phyloP scores from a whole-genome alignment of 2,888 invertebrate genomes.

The Antheraea assamensis region DNA sequence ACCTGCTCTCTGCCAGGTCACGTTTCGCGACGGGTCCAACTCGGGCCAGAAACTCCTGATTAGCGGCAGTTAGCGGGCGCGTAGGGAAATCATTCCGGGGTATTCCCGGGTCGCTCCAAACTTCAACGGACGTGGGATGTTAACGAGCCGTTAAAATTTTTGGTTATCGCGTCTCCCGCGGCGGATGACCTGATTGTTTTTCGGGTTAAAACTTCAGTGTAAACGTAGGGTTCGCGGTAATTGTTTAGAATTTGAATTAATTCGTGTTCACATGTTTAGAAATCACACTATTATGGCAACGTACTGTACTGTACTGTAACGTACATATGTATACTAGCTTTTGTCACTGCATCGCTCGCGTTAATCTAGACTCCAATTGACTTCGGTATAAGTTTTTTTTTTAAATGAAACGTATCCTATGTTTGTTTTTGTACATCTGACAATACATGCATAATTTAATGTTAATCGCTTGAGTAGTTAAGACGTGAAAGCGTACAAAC shows the following conservation, averaged over 20 bases:
- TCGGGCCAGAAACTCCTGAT: conserved; percentile 12
- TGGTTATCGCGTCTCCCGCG: conserved; percentile 20
- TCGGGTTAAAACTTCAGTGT: neutral
- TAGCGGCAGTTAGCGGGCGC: conserved; percentile 19
- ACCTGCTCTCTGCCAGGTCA: neutral
- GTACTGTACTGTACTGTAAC: no score
- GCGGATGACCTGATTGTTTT: conserved; percentile 5
- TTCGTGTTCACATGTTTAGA: neutral
- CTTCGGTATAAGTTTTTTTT: no score
- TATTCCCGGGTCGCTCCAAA: neutral
- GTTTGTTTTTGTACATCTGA: no score
- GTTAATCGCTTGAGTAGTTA: no score
- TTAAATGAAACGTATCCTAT: no score
- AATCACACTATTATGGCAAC: no score
- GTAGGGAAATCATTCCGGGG: conserved; percentile 19
- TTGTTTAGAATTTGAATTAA: neutral
- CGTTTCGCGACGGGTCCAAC: neutral
- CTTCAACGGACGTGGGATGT: conserved; percentile 42
- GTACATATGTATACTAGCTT: no score
- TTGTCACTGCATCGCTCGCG: no score
- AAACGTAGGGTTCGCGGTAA: neutral
- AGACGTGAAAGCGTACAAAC: no score
- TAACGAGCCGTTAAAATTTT: conserved; percentile 52
- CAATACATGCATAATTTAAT: no score
- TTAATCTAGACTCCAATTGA: no score